Percentiles rank a stretch among this genome's conserved stretches.
Conservation (phyloP, 2,888 invertebrate species). For the Hemithea aestivaria region DNA sequence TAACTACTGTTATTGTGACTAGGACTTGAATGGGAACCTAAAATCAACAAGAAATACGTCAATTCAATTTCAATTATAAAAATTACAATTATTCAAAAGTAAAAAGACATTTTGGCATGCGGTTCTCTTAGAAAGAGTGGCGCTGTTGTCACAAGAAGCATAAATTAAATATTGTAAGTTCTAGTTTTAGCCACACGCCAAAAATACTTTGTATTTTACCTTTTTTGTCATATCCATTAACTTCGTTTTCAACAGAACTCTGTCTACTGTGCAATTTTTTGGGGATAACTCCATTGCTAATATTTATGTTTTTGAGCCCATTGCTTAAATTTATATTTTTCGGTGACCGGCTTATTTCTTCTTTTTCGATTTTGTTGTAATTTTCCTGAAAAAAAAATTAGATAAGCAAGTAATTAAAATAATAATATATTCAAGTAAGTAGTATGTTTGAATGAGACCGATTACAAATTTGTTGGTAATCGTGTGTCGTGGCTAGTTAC, state of each 20-base stretch:
- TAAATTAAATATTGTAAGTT: too few species aligned
- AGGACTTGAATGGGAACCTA: conserved; percentile 61
- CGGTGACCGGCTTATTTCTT: conserved; percentile 46
- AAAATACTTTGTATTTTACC: conserved; percentile 34
- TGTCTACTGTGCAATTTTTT: conserved; percentile 62
- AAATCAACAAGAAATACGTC: conserved; percentile 30
- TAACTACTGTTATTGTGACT: conserved; percentile 63
- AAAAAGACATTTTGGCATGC: too few species aligned
- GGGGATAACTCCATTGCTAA: conserved; percentile 63
- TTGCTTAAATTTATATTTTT: conserved; percentile 68
- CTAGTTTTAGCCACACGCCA: too few species aligned
- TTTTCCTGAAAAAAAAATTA: conserved; percentile 31
- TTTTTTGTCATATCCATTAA: conserved; percentile 63
- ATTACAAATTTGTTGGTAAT: too few species aligned
- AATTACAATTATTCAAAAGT: too few species aligned
- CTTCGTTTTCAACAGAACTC: conserved; percentile 58
- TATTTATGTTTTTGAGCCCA: conserved; percentile 67
- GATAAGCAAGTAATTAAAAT: too few species aligned
- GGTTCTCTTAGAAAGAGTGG: too few species aligned
- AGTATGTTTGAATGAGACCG: too few species aligned
- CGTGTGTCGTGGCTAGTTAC: too few species aligned
- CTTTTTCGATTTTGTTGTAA: conserved; percentile 44
- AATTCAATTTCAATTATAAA: too few species aligned
- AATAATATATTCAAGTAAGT: too few species aligned
- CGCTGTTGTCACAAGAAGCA: too few species aligned